A percentile compares a stretch with the other conserved stretches of the same genome.
Evolutionary conservation across 1,140 invertebrate species (phyloP).

Genomic region (Muscidifurax raptorellus): DNA sequence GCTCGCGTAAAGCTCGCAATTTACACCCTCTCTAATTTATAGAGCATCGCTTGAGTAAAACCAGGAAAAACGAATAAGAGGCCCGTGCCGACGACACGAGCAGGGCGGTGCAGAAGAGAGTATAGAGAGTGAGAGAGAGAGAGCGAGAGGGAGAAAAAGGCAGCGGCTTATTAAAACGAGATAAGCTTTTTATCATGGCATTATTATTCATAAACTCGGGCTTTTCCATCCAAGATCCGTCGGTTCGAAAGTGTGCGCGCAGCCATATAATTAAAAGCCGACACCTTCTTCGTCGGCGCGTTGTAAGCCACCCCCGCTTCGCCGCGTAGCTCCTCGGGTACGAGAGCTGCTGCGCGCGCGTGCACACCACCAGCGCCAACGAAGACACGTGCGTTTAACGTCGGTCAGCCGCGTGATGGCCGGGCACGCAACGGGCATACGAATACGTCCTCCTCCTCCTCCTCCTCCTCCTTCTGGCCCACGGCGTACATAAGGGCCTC

Average conservation of each 20-base stretch:
- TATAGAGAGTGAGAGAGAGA: not conserved
- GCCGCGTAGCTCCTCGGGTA: too few relatives aligned
- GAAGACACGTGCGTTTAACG: slow-evolving; percentile 55
- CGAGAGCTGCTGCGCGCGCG: too few relatives aligned
- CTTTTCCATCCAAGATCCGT: not conserved
- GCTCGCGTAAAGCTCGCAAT: slow-evolving; percentile 7
- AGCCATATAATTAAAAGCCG: slow-evolving; percentile 13
- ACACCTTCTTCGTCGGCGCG: not conserved
- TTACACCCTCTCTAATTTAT: slow-evolving; percentile 19
- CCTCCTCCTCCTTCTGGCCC: too few relatives aligned
- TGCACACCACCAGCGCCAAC: not conserved
- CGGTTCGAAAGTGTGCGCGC: not conserved
- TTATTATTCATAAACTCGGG: slow-evolving; percentile 17
- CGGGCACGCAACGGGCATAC: slow-evolving; percentile 4
- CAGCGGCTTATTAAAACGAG: slow-evolving; percentile 11
- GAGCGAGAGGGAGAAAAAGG: not conserved
- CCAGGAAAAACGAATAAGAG: not conserved
- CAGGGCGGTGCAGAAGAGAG: too few relatives aligned
- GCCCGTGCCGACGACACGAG: too few relatives aligned
- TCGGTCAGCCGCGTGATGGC: slow-evolving; percentile 13
- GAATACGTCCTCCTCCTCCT: not conserved
- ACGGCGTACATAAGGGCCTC: not conserved
- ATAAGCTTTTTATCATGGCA: slow-evolving; percentile 8
- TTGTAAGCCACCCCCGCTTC: too few relatives aligned
- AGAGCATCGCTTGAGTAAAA: not conserved